Percentiles rank a stretch among this genome's conserved stretches.
Conservation (phyloP, 1,140 invertebrate genomes). For the Papilio polytes region DNA sequence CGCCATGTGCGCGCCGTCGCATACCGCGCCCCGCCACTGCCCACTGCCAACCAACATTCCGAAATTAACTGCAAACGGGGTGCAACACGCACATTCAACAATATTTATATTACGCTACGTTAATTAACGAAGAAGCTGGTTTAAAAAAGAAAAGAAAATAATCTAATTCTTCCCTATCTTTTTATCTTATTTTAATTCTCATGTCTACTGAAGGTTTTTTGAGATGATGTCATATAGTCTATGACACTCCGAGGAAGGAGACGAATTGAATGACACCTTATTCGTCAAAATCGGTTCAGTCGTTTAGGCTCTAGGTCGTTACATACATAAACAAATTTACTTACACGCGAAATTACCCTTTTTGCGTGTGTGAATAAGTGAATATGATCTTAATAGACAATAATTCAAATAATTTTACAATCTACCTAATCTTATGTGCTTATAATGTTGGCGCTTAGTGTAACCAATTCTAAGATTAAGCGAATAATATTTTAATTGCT, state of each 20-base stretch:
- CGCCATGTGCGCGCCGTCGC: slow-evolving; percentile 62
- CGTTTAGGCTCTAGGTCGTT: too few species aligned
- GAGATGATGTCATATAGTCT: too few species aligned
- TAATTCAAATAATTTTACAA: slow-evolving; percentile 3
- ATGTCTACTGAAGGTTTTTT: too few species aligned
- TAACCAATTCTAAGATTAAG: slow-evolving; percentile 1
- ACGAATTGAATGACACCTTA: too few species aligned
- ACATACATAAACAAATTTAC: too few species aligned
- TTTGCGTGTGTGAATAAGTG: background rate
- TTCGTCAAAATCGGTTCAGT: too few species aligned
- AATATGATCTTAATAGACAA: background rate
- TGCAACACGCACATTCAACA: background rate
- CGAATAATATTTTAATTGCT: slow-evolving; percentile 35
- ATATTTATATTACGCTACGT: slow-evolving; percentile 9
- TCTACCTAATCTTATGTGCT: background rate
- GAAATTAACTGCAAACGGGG: slow-evolving; percentile 55
- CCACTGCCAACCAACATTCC: slow-evolving; percentile 44
- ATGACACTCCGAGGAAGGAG: too few species aligned
- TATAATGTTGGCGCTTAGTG: slow-evolving; percentile 3
- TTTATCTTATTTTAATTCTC: too few species aligned
- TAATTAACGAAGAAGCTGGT: background rate
- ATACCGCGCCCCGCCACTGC: background rate
- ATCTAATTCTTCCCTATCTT: too few species aligned
- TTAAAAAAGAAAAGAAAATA: too few species aligned
- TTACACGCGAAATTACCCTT: too few species aligned